Evolutionary conservation across 2,888 invertebrate species (phyloP).

Genomic region (Microctonus brassicae): DNA sequence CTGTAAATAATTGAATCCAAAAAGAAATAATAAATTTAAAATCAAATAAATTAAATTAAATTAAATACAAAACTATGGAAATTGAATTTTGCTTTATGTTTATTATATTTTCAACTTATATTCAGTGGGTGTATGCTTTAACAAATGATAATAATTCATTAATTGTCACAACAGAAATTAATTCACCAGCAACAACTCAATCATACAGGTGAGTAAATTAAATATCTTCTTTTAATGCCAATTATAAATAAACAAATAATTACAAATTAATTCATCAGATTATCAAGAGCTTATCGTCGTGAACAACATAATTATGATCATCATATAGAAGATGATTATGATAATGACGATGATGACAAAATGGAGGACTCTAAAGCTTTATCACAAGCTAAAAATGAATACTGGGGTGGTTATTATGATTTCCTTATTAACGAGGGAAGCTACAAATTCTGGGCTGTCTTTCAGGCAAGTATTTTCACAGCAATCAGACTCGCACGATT

Average conservation of each 20-base stretch:
- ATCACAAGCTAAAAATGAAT: constrained; percentile 76
- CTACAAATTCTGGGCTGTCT: constrained; percentile 90
- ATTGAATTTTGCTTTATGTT: constrained; percentile 41
- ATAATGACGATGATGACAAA: constrained; percentile 59
- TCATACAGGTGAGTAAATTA: constrained; percentile 53
- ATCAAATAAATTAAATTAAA: background rate
- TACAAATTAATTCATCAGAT: constrained; percentile 10
- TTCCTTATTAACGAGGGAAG: constrained; percentile 90
- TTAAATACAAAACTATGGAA: constrained; percentile 43
- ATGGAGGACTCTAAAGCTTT: constrained; percentile 69
- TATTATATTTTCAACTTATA: constrained; percentile 49
- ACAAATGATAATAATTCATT: constrained; percentile 32
- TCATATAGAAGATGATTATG: constrained; percentile 55
- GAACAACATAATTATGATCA: constrained; percentile 67
- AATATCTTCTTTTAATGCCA: constrained; percentile 5
- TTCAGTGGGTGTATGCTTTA: constrained; percentile 34
- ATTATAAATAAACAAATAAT: too few species aligned
- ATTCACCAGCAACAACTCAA: constrained; percentile 50
- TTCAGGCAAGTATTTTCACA: constrained; percentile 77
- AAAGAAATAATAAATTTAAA: background rate
- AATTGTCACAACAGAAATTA: constrained; percentile 43
- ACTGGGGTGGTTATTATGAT: constrained; percentile 87
- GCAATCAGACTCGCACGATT: constrained; percentile 11
- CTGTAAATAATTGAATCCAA: background rate
- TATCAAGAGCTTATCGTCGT: constrained; percentile 54